Conservation (phyloP, 2,888 invertebrate species). For the Pollenia amentaria region DNA sequence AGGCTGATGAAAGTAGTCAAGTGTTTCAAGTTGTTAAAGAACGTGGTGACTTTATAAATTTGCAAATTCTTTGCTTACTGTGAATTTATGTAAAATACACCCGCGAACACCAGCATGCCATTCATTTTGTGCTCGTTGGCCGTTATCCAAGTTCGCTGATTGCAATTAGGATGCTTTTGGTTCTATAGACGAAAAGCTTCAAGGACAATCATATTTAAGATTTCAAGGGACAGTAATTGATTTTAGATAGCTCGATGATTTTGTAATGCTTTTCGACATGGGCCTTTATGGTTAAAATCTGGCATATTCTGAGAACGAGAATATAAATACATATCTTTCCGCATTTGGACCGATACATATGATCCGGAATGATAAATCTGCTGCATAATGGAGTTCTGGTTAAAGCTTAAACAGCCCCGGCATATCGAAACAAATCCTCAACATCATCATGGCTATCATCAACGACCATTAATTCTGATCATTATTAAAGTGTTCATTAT, state of each 20-base stretch:
- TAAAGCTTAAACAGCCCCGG: no score
- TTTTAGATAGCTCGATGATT: constrained; percentile 9
- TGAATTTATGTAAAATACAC: no score
- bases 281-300: neutral
- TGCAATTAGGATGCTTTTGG: neutral
- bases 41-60: constrained; percentile 9
- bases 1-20: neutral
- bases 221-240: neutral
- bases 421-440: neutral
- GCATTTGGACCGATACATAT: no score
- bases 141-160: neutral
- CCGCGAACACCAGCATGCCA: no score
- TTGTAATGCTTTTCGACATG: neutral
- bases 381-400: no score
- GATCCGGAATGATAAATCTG: no score
- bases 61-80: no score
- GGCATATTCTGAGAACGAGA: neutral
- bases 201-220: neutral
- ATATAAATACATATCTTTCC: constrained; percentile 1
- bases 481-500: no score
- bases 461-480: neutral
- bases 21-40: neutral
- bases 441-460: neutral
- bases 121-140: no score
- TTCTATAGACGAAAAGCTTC: neutral